Percentiles rank a stretch among this genome's conserved stretches.
Conservation (phyloP, 2,797 vertebrate species). For the Myotis findleyi region DNA sequence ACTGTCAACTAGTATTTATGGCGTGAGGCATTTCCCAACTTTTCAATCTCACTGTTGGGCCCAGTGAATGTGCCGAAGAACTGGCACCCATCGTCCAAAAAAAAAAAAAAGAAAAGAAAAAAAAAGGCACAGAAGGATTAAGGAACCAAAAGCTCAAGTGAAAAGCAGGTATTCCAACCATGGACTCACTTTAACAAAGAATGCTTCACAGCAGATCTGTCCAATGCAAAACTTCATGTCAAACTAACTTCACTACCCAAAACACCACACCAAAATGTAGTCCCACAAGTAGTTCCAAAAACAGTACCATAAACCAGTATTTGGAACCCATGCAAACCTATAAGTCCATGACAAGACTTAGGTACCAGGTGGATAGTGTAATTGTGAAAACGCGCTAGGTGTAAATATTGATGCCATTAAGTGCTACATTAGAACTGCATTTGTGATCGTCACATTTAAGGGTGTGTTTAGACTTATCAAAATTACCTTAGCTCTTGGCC, state of each 20-base stretch:
- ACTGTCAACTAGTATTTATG: slow-evolving; percentile 79
- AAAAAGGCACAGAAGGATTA: slow-evolving; percentile 88
- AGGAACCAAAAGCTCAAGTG: slow-evolving; percentile 89
- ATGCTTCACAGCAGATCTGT: slow-evolving; percentile 89
- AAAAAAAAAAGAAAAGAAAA: slow-evolving; percentile 50
- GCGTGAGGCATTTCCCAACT: slow-evolving; percentile 90
- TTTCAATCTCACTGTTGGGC: slow-evolving; percentile 91
- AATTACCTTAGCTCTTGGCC: slow-evolving; percentile 88
- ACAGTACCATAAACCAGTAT: slow-evolving; percentile 87
- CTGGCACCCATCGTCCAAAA: slow-evolving; percentile 90
- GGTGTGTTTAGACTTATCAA: slow-evolving; percentile 88
- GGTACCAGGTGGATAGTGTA: slow-evolving; percentile 87
- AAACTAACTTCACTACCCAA: slow-evolving; percentile 89
- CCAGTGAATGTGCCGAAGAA: slow-evolving; percentile 90
- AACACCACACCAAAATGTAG: slow-evolving; percentile 89
- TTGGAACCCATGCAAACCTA: slow-evolving; percentile 91
- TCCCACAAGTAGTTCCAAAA: slow-evolving; percentile 90
- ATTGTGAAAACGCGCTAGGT: slow-evolving; percentile 88
- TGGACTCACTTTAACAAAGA: slow-evolving; percentile 88
- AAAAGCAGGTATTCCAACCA: slow-evolving; percentile 90
- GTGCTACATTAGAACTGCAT: slow-evolving; percentile 89
- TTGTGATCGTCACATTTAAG: slow-evolving; percentile 87
- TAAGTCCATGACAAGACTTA: slow-evolving; percentile 88
- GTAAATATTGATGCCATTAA: slow-evolving; percentile 89
- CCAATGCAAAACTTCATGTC: slow-evolving; percentile 89